These are phyloP conservation scores for Melitaea cinxia DNA, from an alignment of 1,140 invertebrate genomes.

Conservation along the genomic window DNA sequence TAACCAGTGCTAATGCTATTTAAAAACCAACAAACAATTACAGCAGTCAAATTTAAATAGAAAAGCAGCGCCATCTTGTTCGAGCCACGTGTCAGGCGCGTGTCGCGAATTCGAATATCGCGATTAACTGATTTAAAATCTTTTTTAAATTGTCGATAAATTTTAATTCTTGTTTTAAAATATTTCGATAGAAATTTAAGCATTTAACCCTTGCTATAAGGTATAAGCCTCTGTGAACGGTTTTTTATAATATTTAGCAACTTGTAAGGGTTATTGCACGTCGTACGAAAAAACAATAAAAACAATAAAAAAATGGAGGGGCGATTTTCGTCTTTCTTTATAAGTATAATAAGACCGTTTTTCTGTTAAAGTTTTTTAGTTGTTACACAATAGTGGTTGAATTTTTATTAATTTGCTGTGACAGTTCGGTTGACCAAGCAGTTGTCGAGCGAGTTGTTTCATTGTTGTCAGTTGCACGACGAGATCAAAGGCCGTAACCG, in stretches of 20 bases:
- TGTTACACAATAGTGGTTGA: not conserved
- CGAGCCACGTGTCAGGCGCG: constrained; percentile 40
- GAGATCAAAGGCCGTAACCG: constrained; percentile 26
- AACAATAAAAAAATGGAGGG: too few relatives aligned
- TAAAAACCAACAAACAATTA: constrained; percentile 43
- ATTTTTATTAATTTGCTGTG: constrained; percentile 11
- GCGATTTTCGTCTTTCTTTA: not conserved
- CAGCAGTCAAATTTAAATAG: constrained; percentile 40
- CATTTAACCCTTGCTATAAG: not conserved
- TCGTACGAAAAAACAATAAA: not conserved
- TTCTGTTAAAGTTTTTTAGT: not conserved
- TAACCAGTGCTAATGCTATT: constrained; percentile 34
- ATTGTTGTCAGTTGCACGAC: constrained; percentile 40
- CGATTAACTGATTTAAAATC: constrained; percentile 42
- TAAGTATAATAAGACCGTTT: not conserved
- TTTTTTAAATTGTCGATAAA: constrained; percentile 20
- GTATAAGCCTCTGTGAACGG: constrained; percentile 1
- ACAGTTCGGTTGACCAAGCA: constrained; percentile 32
- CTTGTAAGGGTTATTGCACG: not conserved
- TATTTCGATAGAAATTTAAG: constrained; percentile 1
- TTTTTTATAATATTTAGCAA: not conserved
- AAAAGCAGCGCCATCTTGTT: constrained; percentile 43
- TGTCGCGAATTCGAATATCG: constrained; percentile 40
- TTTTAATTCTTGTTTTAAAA: not conserved
- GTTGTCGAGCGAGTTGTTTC: constrained; percentile 36